A percentile compares a stretch with the other conserved stretches of the same genome.
Conservation (phyloP, 2,113 vertebrate genomes). For the Australoheros scitulus region DNA sequence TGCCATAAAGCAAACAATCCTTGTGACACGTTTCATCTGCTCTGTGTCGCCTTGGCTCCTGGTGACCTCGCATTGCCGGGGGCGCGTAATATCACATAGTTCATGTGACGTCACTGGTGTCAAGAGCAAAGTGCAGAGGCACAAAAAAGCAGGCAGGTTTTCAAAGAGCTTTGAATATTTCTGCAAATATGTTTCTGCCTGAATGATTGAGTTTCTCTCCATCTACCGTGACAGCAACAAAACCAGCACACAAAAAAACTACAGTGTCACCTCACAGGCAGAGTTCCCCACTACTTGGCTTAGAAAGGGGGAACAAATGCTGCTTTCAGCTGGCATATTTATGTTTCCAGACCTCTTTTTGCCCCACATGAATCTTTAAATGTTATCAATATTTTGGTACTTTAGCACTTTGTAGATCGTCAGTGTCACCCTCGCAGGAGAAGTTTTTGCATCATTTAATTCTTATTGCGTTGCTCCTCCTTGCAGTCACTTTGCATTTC, state of each 20-base stretch:
- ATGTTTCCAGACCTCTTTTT: neutral
- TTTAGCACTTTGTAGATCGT: neutral
- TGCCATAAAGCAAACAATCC: neutral
- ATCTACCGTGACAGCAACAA: neutral
- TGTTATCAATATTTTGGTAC: neutral
- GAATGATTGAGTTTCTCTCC: neutral
- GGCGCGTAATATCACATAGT: neutral
- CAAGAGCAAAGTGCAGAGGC: neutral
- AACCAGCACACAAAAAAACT: neutral
- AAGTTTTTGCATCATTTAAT: neutral
- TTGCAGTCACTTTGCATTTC: neutral
- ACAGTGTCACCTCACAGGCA: neutral
- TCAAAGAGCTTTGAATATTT: neutral
- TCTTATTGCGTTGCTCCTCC: neutral
- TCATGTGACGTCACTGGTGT: neutral
- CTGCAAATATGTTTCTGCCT: neutral
- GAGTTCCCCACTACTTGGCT: too few relatives aligned
- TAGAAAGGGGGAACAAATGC: neutral
- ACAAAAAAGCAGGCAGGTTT: neutral
- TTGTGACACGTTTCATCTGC: conserved; percentile 29
- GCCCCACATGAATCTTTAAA: conserved; percentile 5
- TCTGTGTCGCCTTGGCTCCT: conserved; percentile 19
- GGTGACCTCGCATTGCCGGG: neutral
- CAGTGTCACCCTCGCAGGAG: neutral
- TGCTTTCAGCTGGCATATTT: neutral